Evolutionary conservation across 2,113 vertebrate genomes (phyloP).

Genomic region (Oncorhynchus tshawytscha): DNA sequence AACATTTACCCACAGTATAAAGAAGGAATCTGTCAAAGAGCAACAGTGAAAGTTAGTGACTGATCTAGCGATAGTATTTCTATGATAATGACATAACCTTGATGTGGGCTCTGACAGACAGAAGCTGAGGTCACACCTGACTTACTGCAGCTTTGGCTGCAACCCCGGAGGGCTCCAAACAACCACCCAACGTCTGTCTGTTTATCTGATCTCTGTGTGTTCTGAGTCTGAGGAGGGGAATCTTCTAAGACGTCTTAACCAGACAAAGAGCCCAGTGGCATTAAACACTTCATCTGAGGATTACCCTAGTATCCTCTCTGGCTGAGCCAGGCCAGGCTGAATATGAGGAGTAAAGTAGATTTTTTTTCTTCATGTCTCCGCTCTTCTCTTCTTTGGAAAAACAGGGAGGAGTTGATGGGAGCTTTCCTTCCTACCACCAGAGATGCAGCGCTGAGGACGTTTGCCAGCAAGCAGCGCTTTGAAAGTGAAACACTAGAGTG

Average conservation of each 20-base stretch:
- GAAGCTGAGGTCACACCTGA: constrained; percentile 7
- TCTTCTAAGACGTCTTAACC: constrained; percentile 31
- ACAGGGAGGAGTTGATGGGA: constrained; percentile 34
- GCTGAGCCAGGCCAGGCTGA: constrained; percentile 12
- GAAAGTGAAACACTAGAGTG: constrained; percentile 87
- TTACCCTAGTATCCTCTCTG: constrained; percentile 40
- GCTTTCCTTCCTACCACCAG: constrained; percentile 49
- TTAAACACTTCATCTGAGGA: constrained; percentile 45
- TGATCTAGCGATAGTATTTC: background rate
- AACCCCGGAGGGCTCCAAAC: background rate
- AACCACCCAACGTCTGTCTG: too few relatives aligned
- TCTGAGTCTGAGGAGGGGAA: background rate
- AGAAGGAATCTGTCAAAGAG: background rate
- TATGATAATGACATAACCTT: constrained; percentile 6
- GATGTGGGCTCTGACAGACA: constrained; percentile 12
- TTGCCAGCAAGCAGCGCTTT: constrained; percentile 78
- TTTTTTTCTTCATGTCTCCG: background rate
- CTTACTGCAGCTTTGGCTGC: constrained; percentile 2
- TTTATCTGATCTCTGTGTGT: background rate
- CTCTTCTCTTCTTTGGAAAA: constrained; percentile 3
- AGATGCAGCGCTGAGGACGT: constrained; percentile 52
- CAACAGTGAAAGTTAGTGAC: background rate
- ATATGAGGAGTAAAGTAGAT: background rate
- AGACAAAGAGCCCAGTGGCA: constrained; percentile 37
- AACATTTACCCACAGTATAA: background rate